Percentiles rank a stretch among this genome's conserved stretches.
These are phyloP conservation scores for Tenthredo distinguenda DNA, from an alignment of 2,888 invertebrate genomes.

Conservation along the genomic window DNA sequence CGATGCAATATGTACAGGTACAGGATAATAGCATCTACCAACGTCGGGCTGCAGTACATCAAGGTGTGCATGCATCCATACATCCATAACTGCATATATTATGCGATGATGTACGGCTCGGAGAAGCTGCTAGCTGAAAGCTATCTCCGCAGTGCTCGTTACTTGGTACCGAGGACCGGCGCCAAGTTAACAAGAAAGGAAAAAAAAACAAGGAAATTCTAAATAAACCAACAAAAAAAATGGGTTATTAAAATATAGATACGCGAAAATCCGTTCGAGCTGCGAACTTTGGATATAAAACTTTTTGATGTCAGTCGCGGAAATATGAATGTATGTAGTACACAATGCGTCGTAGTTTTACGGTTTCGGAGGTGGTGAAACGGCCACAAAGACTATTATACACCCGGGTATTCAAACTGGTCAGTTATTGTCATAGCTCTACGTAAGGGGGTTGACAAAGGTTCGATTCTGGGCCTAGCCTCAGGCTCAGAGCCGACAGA, in stretches of 20 bases:
- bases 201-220: neutral
- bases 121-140: slow-evolving; percentile 2
- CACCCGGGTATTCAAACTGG: neutral
- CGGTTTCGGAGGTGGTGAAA: neutral
- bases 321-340: neutral
- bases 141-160: slow-evolving; percentile 1
- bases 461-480: neutral
- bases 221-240: neutral
- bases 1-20: slow-evolving; percentile 17
- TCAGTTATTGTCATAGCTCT: neutral
- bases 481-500: neutral
- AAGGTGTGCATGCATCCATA: slow-evolving; percentile 24
- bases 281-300: neutral
- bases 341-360: neutral
- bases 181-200: neutral
- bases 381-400: neutral
- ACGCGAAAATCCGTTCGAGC: neutral
- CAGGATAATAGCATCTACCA: neutral
- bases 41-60: neutral
- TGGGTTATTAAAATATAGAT: slow-evolving; percentile 11
- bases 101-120: neutral
- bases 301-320: no score
- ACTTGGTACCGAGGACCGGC: slow-evolving; percentile 18
- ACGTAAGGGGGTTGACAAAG: neutral
- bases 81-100: slow-evolving; percentile 17